phyloP scores from a whole-genome alignment of 2,797 vertebrate species.

The Lophotriccus pileatus region DNA sequence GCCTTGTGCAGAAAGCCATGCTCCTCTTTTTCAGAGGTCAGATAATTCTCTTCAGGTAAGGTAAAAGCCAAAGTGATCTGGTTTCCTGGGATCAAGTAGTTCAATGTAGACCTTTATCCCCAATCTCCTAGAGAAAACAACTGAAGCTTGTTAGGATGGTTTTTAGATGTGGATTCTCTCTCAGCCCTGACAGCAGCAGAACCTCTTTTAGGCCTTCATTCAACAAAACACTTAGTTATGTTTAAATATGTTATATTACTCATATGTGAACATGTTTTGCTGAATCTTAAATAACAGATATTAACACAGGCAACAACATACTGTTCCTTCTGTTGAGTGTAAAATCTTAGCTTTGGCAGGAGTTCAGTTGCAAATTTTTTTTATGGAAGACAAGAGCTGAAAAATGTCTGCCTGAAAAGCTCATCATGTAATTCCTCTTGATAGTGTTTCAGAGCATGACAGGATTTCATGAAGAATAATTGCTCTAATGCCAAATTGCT shows the following conservation, averaged over 20 bases:
- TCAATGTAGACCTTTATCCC: background rate
- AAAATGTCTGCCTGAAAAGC: slow-evolving; percentile 2
- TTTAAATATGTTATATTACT: background rate
- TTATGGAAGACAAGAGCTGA: slow-evolving; percentile 5
- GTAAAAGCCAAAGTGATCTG: background rate
- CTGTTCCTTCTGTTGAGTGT: slow-evolving; percentile 2
- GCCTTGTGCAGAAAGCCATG: background rate
- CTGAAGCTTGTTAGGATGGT: background rate
- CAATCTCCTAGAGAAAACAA: background rate
- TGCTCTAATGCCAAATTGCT: background rate
- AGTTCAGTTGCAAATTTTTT: slow-evolving; percentile 7
- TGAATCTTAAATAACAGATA: background rate
- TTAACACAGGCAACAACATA: background rate
- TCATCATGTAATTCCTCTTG: background rate
- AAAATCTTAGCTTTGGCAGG: slow-evolving; percentile 6
- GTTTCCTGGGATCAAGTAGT: background rate
- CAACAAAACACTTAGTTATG: background rate
- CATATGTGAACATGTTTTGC: background rate
- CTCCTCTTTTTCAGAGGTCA: background rate
- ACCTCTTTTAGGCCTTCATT: background rate
- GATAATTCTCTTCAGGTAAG: background rate
- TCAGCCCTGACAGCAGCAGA: background rate
- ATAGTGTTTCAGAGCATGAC: slow-evolving; percentile 5
- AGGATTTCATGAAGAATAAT: background rate
- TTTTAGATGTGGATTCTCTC: background rate